Evolutionary conservation across 2,797 vertebrate genomes (phyloP), one percentile per base, ranked within the genome.

Genomic region (Pangasius djambal): DNA sequence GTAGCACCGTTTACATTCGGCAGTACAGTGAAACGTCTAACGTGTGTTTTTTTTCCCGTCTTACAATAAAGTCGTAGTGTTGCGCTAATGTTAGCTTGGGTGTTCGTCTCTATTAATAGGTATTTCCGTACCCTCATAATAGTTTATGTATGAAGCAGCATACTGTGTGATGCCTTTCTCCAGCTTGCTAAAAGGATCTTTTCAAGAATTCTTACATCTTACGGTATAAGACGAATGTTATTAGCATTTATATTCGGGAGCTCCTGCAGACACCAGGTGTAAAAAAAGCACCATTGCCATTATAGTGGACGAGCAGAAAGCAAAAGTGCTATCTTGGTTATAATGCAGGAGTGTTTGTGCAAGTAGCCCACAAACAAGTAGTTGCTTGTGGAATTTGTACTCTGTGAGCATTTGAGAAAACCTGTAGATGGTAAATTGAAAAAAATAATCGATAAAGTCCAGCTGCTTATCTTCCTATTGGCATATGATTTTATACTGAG

Each of bases 391-490:
- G 55, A 59, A 61, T 34, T 50, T 31, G 15, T 81, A 25, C 52
- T 25, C 31, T 25, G 79, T 59, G 34, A 25, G 79, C 34, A 8
- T 61, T 63, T 63, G 5, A 28, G 57, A 83, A 28, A 63, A 2
- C 34, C 59, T 28, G 37, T 44, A 48, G 81, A 40, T 28, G 34
- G 57, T 61, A 83, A 83, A 83, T 83, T 83, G 34, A 81, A 81
- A 34, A 75, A 82, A 65, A 31, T 4, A 83, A 63, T 83, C 81
- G 48, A 74, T 86, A 44, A 86, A 7, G n/a, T 25, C 84, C 65
- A 59, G 48, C 61, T 85, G 34, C 37, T 86, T 86, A 69, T 79
- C 83, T 79, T n/a, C 61, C 61, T 25, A 31, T 74, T 55, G 25
- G 22, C 25, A 44, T 70, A 48, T 83, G 28, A 50, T 65, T 48